phyloP scores from a whole-genome alignment of 2,888 invertebrate genomes.

The Spilarctia lutea region DNA sequence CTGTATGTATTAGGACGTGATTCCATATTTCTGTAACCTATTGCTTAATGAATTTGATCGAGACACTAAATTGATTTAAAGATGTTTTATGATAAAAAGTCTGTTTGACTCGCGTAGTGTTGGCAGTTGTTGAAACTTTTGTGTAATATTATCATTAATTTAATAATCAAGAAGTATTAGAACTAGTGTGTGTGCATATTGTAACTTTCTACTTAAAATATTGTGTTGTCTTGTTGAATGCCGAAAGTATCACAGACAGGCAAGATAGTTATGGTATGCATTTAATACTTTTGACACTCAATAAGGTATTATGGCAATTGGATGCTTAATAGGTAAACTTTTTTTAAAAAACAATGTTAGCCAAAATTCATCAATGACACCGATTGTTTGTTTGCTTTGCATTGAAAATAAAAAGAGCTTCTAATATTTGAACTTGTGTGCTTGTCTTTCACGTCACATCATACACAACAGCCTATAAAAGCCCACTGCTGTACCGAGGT shows the following conservation, averaged over 20 bases:
- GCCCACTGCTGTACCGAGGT: too few relatives aligned
- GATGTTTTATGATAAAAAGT: conserved; percentile 8
- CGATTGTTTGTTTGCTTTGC: neutral
- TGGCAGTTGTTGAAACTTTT: neutral
- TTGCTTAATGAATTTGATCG: conserved; percentile 43
- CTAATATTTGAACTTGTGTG: neutral
- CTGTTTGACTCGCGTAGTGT: neutral
- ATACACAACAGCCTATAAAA: too few relatives aligned
- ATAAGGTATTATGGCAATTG: too few relatives aligned
- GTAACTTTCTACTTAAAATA: neutral
- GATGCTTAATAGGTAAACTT: neutral
- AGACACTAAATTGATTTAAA: conserved; percentile 26
- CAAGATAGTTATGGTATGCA: neutral
- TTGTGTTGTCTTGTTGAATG: neutral
- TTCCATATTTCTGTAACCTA: conserved; percentile 42
- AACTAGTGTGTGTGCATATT: conserved; percentile 1
- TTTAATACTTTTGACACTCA: neutral
- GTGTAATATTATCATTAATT: neutral
- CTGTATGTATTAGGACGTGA: conserved; percentile 38
- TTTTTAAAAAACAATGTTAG: neutral
- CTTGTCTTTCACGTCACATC: neutral
- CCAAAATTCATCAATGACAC: neutral
- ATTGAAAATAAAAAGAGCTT: neutral
- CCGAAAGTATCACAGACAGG: neutral
- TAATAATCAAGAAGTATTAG: neutral